Evolutionary conservation across 1,140 invertebrate species (phyloP).

Genomic region (Drosophila tropicalis): DNA sequence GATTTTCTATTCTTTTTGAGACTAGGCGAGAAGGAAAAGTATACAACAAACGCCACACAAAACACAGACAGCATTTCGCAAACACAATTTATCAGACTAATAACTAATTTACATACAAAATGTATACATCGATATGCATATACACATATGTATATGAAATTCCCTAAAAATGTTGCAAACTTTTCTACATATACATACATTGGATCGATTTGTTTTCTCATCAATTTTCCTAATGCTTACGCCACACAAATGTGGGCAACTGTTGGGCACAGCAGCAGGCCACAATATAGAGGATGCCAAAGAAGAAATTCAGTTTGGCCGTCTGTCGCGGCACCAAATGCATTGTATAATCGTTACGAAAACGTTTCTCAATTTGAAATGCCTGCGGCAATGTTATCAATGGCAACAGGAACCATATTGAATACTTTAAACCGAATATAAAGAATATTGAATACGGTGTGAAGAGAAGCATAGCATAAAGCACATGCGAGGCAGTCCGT

Average conservation of each 20-base stretch:
- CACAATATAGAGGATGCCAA: constrained; percentile 94
- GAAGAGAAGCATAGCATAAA: constrained; percentile 96
- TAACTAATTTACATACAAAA: constrained; percentile 20
- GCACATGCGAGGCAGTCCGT: constrained; percentile 93
- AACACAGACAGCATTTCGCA: constrained; percentile 35
- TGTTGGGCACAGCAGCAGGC: constrained; percentile 87
- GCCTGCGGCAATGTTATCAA: constrained; percentile 93
- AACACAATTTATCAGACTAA: constrained; percentile 8
- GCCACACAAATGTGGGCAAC: constrained; percentile 83
- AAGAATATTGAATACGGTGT: constrained; percentile 95
- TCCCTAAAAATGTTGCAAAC: constrained; percentile 70
- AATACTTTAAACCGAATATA: constrained; percentile 92
- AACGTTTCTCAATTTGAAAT: constrained; percentile 95
- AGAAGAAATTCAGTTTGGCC: constrained; percentile 94
- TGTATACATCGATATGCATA: constrained; percentile 5
- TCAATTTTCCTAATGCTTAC: constrained; percentile 42
- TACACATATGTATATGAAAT: constrained; percentile 50
- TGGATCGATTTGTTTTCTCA: background rate
- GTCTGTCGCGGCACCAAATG: constrained; percentile 93
- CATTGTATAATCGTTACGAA: constrained; percentile 90
- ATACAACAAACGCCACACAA: constrained; percentile 47
- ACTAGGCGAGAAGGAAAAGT: constrained; percentile 18
- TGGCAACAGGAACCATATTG: constrained; percentile 94
- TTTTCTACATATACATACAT: constrained; percentile 21
- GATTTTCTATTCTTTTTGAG: background rate